Base-by-base conservation (phyloP, 2,888 invertebrate genomes). In the Hyles lineata region DNA sequence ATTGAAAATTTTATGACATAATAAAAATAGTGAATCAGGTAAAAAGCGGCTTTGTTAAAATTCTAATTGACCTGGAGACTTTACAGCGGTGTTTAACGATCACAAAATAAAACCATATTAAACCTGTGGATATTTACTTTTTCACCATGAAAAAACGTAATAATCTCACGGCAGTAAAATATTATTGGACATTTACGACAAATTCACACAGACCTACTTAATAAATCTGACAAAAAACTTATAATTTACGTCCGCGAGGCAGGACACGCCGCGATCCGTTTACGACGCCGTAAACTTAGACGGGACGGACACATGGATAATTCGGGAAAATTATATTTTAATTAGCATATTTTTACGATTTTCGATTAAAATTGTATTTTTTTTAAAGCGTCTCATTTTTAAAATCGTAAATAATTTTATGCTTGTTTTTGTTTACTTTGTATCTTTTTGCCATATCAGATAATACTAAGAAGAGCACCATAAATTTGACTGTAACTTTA, bases 171-270 rank as follows among this genome's bases (percentile, higher is more conserved):
- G 88, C 88, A 82, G 86, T 92, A 92, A 92, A 93, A 89, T 90
- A 90, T 87, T 85, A 90, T 91, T 82, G 85, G 92, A 93, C 92
- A 62, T 93, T 93, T 92, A 93, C 90, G 92, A 92, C 90, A 89
- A 92, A 92, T 93, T 89, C 91, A 92, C 91, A 92, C 92, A 90
- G 90, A 87, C 87, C 87, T 90, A 91, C 90, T 90, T 90, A 90
- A 92, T 91, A 92, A 92, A 93, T 92, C 92, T 91, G 92, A 92
- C 92, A 91, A 89, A 63, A 90, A 90, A 86, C 87, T 55, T 86
- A 77, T 87, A 91, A 92, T 93, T 93, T 93, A 93, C 89, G 89
- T 85, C 82, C 85, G 87, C 84, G 82, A 84, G 80, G 79, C 77
- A 79, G 79, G 80, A 78, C 79, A 69, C 70, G 59, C 78, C 78